A percentile compares a stretch with the other conserved stretches of the same genome.
These are phyloP conservation scores for Kryptopterus vitreolus DNA, from an alignment of 2,797 vertebrate genomes.

Conservation along the genomic window DNA sequence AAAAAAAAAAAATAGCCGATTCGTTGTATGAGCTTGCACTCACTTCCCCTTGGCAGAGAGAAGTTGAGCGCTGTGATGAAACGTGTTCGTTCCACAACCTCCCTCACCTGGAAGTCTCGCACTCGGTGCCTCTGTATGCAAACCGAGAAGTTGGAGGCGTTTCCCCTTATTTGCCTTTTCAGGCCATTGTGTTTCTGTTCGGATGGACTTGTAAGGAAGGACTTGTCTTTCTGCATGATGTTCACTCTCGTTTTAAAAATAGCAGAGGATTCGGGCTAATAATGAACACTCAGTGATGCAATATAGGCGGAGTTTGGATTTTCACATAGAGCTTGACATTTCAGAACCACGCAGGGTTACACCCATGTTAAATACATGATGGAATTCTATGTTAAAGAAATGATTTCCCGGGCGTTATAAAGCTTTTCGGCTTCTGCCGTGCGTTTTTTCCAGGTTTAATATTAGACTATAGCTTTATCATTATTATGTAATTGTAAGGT, in stretches of 20 bases:
- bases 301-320: slow-evolving; percentile 8
- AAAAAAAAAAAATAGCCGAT: background rate
- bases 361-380: background rate
- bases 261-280: slow-evolving; percentile 2
- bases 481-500: slow-evolving; percentile 47
- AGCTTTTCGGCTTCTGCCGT: background rate
- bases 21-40: background rate
- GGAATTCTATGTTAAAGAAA: background rate
- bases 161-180: slow-evolving; percentile 47
- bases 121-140: slow-evolving; percentile 35
- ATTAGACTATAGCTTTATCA: slow-evolving; percentile 45
- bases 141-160: slow-evolving; percentile 29
- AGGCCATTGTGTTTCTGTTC: slow-evolving; percentile 26
- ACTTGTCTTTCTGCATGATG: background rate
- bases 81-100: background rate
- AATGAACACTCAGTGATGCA: background rate
- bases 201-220: background rate
- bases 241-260: slow-evolving; percentile 16
- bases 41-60: background rate
- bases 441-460: slow-evolving; percentile 50
- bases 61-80: slow-evolving; percentile 2
- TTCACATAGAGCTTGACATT: background rate
- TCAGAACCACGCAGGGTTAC: background rate
- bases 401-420: background rate
- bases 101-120: slow-evolving; percentile 2